Conservation (phyloP, 2,113 vertebrate species). For the Eulacestoma nigropectus region DNA sequence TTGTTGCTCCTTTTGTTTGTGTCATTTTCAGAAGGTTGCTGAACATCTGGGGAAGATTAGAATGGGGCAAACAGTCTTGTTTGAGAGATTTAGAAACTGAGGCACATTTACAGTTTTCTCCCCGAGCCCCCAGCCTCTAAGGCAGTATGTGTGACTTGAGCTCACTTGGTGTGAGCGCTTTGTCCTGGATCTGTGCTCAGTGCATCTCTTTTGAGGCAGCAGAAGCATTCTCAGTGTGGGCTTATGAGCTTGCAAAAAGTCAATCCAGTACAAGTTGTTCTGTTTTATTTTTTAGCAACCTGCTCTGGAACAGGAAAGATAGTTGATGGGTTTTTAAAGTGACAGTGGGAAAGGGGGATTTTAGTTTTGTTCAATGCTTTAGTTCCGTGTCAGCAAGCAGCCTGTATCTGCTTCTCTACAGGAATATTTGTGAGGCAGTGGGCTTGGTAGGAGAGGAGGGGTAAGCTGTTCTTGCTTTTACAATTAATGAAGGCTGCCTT, state of each 20-base stretch:
- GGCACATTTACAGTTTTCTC: background rate
- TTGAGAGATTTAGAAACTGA: background rate
- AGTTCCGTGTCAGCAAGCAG: background rate
- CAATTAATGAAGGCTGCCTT: background rate
- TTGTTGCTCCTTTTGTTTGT: background rate
- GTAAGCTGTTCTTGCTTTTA: background rate
- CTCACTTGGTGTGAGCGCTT: background rate
- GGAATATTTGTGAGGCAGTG: background rate
- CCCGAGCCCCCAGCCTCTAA: background rate
- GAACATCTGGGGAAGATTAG: background rate
- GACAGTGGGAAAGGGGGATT: background rate
- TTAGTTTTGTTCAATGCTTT: background rate
- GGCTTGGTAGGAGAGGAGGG: background rate
- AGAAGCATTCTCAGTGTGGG: background rate
- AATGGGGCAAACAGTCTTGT: background rate
- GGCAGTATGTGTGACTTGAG: background rate
- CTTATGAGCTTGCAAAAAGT: background rate
- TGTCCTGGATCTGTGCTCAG: background rate
- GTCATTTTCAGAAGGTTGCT: background rate
- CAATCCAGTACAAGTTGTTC: background rate
- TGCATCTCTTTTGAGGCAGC: background rate
- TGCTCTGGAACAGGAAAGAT: background rate
- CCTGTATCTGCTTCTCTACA: background rate
- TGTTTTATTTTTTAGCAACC: background rate
- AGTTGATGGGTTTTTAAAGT: background rate